These are phyloP conservation scores for Leptodactylus fuscus DNA, from an alignment of 2,113 vertebrate genomes.

Conservation along the genomic window DNA sequence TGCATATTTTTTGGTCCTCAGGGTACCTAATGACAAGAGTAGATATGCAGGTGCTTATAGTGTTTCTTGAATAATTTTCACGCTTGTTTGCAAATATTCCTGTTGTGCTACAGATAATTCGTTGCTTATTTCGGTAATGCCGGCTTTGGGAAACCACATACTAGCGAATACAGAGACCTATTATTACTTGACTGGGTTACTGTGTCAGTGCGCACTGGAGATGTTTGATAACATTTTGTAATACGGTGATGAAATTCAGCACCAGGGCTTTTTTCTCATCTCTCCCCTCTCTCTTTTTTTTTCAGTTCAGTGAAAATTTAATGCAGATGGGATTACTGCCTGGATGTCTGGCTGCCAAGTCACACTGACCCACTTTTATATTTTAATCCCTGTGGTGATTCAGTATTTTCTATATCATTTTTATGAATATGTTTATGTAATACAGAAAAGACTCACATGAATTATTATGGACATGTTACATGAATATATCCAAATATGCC, in stretches of 20 bases:
- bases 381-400: slow-evolving; percentile 55
- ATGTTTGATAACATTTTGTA: slow-evolving; percentile 20
- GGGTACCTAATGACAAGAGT: slow-evolving; percentile 55
- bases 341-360: slow-evolving; percentile 58
- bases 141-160: slow-evolving; percentile 9
- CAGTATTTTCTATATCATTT: slow-evolving; percentile 53
- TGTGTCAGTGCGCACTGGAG: not conserved
- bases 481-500: slow-evolving; percentile 17
- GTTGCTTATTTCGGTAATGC: not conserved
- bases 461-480: slow-evolving; percentile 21
- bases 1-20: slow-evolving; percentile 37
- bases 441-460: slow-evolving; percentile 32
- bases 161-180: not conserved
- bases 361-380: slow-evolving; percentile 36
- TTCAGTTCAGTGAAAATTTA: slow-evolving; percentile 51
- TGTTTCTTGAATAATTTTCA: slow-evolving; percentile 40
- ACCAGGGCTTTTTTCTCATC: slow-evolving; percentile 12
- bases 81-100: slow-evolving; percentile 30
- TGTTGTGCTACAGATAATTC: slow-evolving; percentile 50
- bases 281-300: slow-evolving; percentile 27
- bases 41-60: slow-evolving; percentile 50
- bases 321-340: slow-evolving; percentile 37
- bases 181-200: slow-evolving; percentile 37
- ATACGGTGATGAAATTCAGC: slow-evolving; percentile 34
- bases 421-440: slow-evolving; percentile 60